Evolutionary conservation across 2,888 invertebrate species (phyloP).

Genomic region (Microctonus brassicae): DNA sequence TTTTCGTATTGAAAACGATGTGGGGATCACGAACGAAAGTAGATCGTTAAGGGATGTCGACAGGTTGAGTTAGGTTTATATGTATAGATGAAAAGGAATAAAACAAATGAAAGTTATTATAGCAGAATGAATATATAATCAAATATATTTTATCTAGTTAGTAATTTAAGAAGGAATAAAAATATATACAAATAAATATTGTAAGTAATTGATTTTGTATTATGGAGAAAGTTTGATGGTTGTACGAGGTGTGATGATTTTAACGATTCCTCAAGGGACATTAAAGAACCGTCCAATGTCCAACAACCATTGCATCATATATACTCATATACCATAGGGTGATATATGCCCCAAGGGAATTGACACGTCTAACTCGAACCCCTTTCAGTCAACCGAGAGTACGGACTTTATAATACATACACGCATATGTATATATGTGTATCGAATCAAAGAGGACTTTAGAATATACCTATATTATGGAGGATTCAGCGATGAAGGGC

Average conservation of each 20-base stretch:
- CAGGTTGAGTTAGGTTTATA: not conserved
- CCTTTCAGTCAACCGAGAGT: conserved; percentile 48
- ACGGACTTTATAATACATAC: conserved; percentile 17
- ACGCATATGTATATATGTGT: too few relatives aligned
- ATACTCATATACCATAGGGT: conserved; percentile 10
- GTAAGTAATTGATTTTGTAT: conserved; percentile 39
- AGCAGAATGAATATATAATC: not conserved
- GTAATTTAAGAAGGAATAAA: too few relatives aligned
- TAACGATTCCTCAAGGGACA: conserved; percentile 61
- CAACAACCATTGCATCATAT: conserved; percentile 8
- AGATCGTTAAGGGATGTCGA: conserved; percentile 22
- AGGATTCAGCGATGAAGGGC: conserved; percentile 30
- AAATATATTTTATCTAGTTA: not conserved
- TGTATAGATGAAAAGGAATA: not conserved
- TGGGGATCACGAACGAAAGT: not conserved
- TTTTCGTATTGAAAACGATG: not conserved
- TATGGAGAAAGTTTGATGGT: conserved; percentile 30
- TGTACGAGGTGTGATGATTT: conserved; percentile 47
- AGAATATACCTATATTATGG: conserved; percentile 37
- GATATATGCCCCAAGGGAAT: conserved; percentile 35
- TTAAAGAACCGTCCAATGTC: conserved; percentile 46
- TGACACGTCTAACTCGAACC: conserved; percentile 42
- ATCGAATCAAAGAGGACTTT: conserved; percentile 40
- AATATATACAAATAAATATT: not conserved
- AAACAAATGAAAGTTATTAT: not conserved